A percentile compares a stretch with the other conserved stretches of the same genome.
These are phyloP conservation scores for Uromys caudimaculatus DNA, from an alignment of 2,797 vertebrate genomes.

Conservation along the genomic window DNA sequence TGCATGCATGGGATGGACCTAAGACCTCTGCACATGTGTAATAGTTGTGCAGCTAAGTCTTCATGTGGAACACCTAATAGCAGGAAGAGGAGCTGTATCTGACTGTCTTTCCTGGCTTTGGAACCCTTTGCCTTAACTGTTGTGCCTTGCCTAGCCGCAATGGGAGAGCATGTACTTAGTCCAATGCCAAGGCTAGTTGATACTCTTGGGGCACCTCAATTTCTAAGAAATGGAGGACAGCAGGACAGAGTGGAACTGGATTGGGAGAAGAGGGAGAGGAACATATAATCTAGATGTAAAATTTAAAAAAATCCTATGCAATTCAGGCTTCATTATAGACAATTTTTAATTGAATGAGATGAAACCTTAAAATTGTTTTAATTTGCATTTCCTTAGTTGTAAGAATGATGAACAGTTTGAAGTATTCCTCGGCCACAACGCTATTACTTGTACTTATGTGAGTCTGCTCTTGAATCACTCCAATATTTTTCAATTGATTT, in stretches of 20 bases:
- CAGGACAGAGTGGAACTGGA: neutral
- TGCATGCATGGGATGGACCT: neutral
- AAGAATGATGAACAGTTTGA: neutral
- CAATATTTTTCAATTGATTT: neutral
- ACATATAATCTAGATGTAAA: neutral
- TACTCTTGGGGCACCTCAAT: neutral
- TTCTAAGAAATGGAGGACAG: neutral
- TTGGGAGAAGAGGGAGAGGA: neutral
- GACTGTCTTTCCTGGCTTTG: neutral
- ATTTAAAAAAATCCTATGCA: neutral
- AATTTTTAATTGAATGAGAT: neutral
- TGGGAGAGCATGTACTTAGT: neutral
- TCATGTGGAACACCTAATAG: neutral
- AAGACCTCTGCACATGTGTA: neutral
- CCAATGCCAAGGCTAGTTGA: neutral
- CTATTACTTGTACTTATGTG: neutral
- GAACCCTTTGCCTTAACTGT: neutral
- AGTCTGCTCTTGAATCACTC: neutral
- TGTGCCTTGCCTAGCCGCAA: neutral
- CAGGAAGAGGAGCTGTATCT: neutral
- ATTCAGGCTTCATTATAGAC: neutral
- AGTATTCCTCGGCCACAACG: neutral
- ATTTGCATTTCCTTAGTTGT: neutral
- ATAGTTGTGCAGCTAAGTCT: neutral
- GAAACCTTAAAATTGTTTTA: neutral